Evolutionary conservation across 2,797 vertebrate genomes (phyloP).

Genomic region (Enteromius unitaeniatus): DNA sequence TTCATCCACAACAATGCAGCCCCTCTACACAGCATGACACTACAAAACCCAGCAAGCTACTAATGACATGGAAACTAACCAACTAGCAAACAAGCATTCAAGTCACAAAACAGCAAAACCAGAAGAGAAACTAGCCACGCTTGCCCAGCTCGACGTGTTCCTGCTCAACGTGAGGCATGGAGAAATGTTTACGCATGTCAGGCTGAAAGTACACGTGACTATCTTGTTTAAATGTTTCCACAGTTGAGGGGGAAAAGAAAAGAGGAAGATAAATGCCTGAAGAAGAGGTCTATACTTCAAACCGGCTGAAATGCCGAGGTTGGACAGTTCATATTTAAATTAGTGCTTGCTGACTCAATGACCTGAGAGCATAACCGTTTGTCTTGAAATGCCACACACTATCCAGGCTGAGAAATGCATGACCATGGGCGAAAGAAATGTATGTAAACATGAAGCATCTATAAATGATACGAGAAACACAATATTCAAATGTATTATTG

Average conservation of each 20-base stretch:
- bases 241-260: slow-evolving; percentile 30
- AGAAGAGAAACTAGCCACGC: slow-evolving; percentile 54
- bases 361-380: slow-evolving; percentile 24
- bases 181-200: slow-evolving; percentile 16
- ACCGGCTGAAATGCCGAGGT: slow-evolving; percentile 34
- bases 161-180: slow-evolving; percentile 28
- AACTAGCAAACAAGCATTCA: slow-evolving; percentile 72
- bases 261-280: slow-evolving; percentile 29
- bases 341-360: slow-evolving; percentile 61
- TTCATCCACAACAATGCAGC: slow-evolving; percentile 67
- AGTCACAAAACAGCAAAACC: slow-evolving; percentile 69
- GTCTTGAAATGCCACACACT: slow-evolving; percentile 36
- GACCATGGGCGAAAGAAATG: slow-evolving; percentile 28
- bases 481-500: background rate
- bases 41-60: slow-evolving; percentile 67
- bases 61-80: slow-evolving; percentile 75
- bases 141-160: slow-evolving; percentile 66
- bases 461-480: background rate
- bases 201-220: slow-evolving; percentile 46
- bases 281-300: slow-evolving; percentile 52
- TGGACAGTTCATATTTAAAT: slow-evolving; percentile 30
- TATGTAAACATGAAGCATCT: slow-evolving; percentile 13
- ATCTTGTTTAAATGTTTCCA: slow-evolving; percentile 27
- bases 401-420: slow-evolving; percentile 12
- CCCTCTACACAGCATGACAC: slow-evolving; percentile 61